These are phyloP conservation scores for Onychomys torridus DNA, from an alignment of 2,797 vertebrate genomes.

Conservation along the genomic window DNA sequence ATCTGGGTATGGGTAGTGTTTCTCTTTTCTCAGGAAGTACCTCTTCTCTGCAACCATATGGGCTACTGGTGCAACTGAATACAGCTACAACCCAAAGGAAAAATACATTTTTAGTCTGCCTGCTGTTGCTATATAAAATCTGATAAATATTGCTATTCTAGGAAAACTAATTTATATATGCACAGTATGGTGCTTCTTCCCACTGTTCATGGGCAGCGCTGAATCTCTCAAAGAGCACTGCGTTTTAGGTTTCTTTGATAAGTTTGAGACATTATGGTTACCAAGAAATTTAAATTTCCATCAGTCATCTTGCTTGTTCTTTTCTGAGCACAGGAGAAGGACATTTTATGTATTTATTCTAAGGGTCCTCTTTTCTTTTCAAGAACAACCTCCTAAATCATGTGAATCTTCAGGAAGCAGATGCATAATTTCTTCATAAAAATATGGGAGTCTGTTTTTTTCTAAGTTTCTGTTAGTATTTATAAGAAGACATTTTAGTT, in stretches of 20 bases:
- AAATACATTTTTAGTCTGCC: not conserved
- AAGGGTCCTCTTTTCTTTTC: not conserved
- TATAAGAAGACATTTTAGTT: not conserved
- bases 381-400: not conserved
- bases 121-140: not conserved
- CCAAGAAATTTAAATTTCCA: not conserved
- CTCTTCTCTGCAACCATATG: not conserved
- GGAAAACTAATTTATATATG: not conserved
- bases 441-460: not conserved
- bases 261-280: not conserved
- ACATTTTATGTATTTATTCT: not conserved
- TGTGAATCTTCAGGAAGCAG: not conserved
- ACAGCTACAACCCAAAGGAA: no score
- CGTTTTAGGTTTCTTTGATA: not conserved
- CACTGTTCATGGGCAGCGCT: fast-evolving
- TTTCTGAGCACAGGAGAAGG: not conserved
- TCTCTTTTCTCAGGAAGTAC: no score
- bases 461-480: not conserved
- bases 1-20: not conserved
- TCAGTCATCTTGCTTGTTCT: not conserved
- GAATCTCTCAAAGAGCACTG: not conserved
- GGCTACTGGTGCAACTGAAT: no score
- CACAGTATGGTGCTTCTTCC: not conserved
- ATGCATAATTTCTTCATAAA: not conserved
- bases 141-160: not conserved